Conservation (phyloP, 2,797 vertebrate genomes). For the Xenopus petersii region DNA sequence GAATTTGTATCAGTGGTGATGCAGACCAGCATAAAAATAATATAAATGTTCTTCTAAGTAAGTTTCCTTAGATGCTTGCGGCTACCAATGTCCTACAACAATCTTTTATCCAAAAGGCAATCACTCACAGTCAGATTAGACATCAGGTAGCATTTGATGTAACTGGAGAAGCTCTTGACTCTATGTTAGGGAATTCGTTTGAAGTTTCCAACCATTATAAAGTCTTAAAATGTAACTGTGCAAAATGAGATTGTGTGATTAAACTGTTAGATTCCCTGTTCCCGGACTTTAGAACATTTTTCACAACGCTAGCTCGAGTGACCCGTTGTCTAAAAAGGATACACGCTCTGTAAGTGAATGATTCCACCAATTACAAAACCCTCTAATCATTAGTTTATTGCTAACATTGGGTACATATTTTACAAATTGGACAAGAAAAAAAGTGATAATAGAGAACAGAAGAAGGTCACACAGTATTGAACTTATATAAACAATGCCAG, state of each 20-base stretch:
- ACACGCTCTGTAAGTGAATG: no score
- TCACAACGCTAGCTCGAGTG: no score
- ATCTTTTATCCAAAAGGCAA: constrained; percentile 17
- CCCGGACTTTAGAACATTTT: no score
- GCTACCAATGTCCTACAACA: constrained; percentile 14
- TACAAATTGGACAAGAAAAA: no score
- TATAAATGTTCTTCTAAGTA: constrained; percentile 9
- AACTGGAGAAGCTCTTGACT: not conserved
- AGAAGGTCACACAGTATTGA: no score
- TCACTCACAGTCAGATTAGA: not conserved
- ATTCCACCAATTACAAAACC: no score
- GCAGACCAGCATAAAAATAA: constrained; percentile 14
- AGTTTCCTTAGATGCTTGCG: not conserved
- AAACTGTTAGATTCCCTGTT: not conserved
- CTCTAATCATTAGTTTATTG: no score
- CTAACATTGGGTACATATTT: no score
- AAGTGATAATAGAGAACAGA: no score
- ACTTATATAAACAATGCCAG: no score
- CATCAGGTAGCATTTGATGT: not conserved
- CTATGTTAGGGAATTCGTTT: not conserved
- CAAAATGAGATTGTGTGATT: not conserved
- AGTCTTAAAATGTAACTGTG: not conserved
- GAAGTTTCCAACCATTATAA: not conserved
- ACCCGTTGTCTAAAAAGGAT: no score
- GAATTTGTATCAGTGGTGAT: constrained; percentile 13